Base-by-base conservation (phyloP, 2,797 vertebrate genomes). In the Takifugu ocellatus region DNA sequence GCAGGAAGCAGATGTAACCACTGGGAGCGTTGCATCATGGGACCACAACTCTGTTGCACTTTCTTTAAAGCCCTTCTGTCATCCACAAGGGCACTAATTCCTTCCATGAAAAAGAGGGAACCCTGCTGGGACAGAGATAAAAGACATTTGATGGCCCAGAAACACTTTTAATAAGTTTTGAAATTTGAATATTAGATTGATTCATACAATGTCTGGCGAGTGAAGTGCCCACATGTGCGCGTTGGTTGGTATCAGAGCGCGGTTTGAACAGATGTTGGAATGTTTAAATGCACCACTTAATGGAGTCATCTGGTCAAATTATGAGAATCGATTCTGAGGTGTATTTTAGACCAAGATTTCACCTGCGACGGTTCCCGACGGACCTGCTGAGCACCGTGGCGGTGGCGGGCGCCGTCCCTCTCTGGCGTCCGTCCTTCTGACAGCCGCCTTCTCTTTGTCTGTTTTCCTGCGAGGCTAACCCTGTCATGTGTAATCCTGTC, bases 1-100 rank as follows among this genome's bases (percentile, higher is more conserved):
- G 95, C 94, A 92, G 85, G 88, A 92, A 95, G 94, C 95, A 98
- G 94, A 98, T 98, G 95, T 94, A 95, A 94, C 94, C 93, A 93
- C 93, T 93, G 94, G 93, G 91, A 95, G 93, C 83, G 39, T 90
- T 94, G 96, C 95, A 97, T 97, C 94, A 93, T 92, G 96, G 95
- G 96, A 96, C 88, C 86, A 87, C 87, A 92, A 91, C 91, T 93
- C 85, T 85, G 85, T 89, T 85, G 69, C 83, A 87, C 84, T 89
- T 82, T 71, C 70, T 85, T 81, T 72, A 79, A 89, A 89, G 81
- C 69, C 70, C 81, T 83, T 87, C 84, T 88, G 80, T 89, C 91
- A 90, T 91, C 87, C 88, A 81, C 73, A 72, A 68, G 77, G 87
- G 79, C 79, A 77, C 85, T 88, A 89, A 92, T 91, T 92, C 92